phyloP scores from a whole-genome alignment of 2,113 vertebrate genomes.

The Psilopsiagon aymara region DNA sequence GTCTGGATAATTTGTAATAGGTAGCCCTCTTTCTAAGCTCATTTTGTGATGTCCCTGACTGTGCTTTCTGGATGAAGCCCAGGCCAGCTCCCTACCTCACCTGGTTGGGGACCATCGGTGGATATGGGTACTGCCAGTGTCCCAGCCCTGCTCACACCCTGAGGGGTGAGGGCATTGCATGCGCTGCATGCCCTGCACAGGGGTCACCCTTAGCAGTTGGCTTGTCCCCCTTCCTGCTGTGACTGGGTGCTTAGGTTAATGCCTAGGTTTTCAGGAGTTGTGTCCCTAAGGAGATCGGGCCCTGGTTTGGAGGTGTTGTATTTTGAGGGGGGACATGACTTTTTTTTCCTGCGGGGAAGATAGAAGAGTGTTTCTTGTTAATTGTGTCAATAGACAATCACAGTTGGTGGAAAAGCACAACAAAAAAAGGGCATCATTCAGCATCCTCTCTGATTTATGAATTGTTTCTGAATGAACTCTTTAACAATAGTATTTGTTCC shows the following conservation, averaged over 20 bases:
- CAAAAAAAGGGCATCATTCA: not conserved
- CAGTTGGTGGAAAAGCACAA: not conserved
- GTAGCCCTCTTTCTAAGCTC: not conserved
- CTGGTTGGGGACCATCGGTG: not conserved
- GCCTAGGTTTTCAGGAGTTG: not conserved
- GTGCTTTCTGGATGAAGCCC: not conserved
- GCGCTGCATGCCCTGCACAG: not conserved
- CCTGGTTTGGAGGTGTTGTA: not conserved
- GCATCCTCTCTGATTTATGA: not conserved
- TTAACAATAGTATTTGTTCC: conserved; percentile 9
- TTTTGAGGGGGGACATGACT: rapidly evolving
- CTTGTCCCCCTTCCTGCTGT: too few species aligned
- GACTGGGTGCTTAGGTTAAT: not conserved
- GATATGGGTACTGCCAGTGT: not conserved
- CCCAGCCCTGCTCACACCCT: not conserved
- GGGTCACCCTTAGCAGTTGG: not conserved
- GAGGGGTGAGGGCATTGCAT: not conserved
- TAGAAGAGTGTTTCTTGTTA: not conserved
- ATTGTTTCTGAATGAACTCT: not conserved
- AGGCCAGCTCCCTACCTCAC: not conserved
- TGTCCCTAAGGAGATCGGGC: not conserved
- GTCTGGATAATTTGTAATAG: rapidly evolving
- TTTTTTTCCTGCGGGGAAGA: not conserved
- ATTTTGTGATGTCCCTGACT: not conserved
- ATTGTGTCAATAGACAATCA: not conserved